These are phyloP conservation scores for Chymomyza procnemis DNA, from an alignment of 2,888 invertebrate species.

Conservation along the genomic window DNA sequence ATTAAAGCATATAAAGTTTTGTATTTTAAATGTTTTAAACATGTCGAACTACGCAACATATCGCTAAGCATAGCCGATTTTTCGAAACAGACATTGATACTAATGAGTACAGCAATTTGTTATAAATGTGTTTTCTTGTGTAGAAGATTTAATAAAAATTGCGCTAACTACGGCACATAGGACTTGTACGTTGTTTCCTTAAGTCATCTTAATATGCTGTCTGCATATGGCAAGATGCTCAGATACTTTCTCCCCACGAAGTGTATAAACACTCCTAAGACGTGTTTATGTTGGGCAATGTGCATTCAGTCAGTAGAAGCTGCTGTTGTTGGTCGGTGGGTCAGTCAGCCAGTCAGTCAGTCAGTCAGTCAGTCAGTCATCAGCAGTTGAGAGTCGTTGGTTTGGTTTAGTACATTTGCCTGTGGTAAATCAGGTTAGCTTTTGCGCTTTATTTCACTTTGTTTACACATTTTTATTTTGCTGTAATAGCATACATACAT, in stretches of 20 bases:
- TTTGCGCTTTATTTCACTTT: slow-evolving; percentile 22
- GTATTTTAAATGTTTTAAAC: too few species aligned
- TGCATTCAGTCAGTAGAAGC: not conserved
- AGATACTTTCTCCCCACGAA: not conserved
- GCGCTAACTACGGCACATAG: too few species aligned
- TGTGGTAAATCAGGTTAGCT: slow-evolving; percentile 49
- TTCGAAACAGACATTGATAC: too few species aligned
- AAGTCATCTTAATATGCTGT: not conserved
- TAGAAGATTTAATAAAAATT: too few species aligned
- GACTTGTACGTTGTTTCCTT: too few species aligned
- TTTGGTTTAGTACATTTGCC: not conserved
- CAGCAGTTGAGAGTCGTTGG: not conserved
- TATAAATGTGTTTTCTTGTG: too few species aligned
- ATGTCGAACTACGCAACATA: not conserved
- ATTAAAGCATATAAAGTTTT: too few species aligned
- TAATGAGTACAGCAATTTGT: too few species aligned
- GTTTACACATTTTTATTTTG: not conserved
- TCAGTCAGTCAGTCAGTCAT: not conserved
- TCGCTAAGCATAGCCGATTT: too few species aligned
- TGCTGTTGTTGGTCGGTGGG: slow-evolving; percentile 1
- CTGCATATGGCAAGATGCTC: not conserved
- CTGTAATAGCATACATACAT: not conserved
- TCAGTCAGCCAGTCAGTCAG: too few species aligned
- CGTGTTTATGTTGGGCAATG: slow-evolving; percentile 48
- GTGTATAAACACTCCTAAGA: slow-evolving; percentile 4